These are phyloP conservation scores for Torymus aiolomorphi DNA, from an alignment of 2,888 invertebrate genomes.

Conservation along the genomic window DNA sequence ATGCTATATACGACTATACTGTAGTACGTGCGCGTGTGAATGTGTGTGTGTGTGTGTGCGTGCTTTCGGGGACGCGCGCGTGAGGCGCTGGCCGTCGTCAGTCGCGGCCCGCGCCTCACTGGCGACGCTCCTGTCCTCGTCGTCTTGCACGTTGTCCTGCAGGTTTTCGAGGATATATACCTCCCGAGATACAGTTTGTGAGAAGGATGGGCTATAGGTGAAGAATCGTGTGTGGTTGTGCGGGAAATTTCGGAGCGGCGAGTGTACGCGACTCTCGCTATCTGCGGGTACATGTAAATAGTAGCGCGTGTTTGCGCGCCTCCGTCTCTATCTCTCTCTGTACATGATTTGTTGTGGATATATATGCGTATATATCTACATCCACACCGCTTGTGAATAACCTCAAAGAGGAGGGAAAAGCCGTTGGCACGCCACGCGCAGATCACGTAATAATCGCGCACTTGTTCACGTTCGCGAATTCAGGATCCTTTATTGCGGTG, in stretches of 20 bases:
- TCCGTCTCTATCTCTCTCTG: neutral
- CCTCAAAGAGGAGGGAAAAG: no score
- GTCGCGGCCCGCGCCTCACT: slow-evolving; percentile 21
- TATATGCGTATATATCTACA: neutral
- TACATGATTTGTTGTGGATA: neutral
- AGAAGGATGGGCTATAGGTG: no score
- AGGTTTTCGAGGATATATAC: no score
- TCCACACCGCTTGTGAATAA: no score
- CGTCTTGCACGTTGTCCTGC: neutral
- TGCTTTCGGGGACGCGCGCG: no score
- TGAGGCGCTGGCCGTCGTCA: neutral
- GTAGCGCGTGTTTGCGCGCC: neutral
- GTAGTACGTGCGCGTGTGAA: neutral
- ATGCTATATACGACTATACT: neutral
- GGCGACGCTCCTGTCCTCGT: neutral
- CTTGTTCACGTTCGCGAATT: no score
- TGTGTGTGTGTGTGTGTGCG: neutral
- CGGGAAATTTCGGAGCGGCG: no score
- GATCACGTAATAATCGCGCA: no score
- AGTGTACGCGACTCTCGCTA: neutral
- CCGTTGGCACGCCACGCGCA: no score
- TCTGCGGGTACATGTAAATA: slow-evolving; percentile 28
- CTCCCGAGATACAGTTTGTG: no score
- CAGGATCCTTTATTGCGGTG: no score
- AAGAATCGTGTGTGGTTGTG: no score